phyloP scores from a whole-genome alignment of 2,888 invertebrate species.

The Lordiphosa andalusiaca region DNA sequence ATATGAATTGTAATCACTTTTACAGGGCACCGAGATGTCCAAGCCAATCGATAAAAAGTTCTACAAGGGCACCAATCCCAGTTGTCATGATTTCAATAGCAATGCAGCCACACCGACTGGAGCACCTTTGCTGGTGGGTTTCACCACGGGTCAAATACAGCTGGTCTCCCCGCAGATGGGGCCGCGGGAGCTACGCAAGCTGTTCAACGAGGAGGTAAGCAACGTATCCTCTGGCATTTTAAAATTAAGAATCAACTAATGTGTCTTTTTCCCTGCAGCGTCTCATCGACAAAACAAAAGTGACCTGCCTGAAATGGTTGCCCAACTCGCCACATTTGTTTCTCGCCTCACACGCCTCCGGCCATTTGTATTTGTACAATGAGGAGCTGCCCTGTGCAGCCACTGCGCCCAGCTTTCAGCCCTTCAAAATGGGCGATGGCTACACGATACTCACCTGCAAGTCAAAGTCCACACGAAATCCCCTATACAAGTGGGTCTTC shows the following conservation, averaged over 20 bases:
- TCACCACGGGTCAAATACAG: conserved; percentile 99
- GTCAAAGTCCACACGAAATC: conserved; percentile 97
- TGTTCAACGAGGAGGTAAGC: conserved; percentile 97
- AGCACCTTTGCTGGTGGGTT: conserved; percentile 95
- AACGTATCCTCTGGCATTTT: not conserved
- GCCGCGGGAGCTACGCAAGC: conserved; percentile 96
- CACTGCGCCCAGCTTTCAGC: conserved; percentile 95
- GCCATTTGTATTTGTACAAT: conserved; percentile 98
- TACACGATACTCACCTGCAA: conserved; percentile 97
- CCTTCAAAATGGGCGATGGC: conserved; percentile 96
- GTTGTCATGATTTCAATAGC: conserved; percentile 98
- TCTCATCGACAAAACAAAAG: conserved; percentile 81
- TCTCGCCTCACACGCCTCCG: conserved; percentile 96
- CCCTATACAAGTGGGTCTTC: conserved; percentile 94
- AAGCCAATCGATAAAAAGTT: conserved; percentile 99
- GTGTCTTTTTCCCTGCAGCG: conserved; percentile 63
- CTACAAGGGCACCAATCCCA: conserved; percentile 99
- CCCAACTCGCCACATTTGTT: conserved; percentile 97
- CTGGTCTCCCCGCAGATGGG: conserved; percentile 98
- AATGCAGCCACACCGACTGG: conserved; percentile 90
- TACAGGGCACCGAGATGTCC: conserved; percentile 94
- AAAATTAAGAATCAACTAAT: not conserved
- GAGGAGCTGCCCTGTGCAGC: conserved; percentile 95
- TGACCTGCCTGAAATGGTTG: conserved; percentile 98
- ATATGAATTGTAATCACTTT: conserved; percentile 6